phyloP scores from a whole-genome alignment of 2,113 vertebrate species.

The Bostrychus sinensis region DNA sequence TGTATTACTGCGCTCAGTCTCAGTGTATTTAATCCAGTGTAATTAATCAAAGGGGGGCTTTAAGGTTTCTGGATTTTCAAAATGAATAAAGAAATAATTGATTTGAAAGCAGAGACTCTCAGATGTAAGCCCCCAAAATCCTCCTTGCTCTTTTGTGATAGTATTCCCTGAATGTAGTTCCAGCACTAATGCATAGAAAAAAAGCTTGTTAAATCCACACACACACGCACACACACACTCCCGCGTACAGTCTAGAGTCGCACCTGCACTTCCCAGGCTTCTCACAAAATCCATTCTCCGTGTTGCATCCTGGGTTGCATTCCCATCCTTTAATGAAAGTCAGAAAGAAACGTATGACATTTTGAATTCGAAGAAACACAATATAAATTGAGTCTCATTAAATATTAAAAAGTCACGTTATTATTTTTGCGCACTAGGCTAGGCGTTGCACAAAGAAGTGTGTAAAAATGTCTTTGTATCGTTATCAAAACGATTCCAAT shows the following conservation, averaged over 20 bases:
- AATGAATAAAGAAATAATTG: no score
- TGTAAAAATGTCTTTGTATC: conserved; percentile 13
- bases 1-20: no score
- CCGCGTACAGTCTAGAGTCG: no score
- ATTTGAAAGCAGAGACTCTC: no score
- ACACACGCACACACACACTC: no score
- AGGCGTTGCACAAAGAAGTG: not conserved
- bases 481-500: not conserved
- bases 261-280: conserved; percentile 91
- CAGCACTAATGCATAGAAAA: conserved; percentile 22
- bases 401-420: conserved; percentile 16
- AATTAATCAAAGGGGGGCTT: no score
- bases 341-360: conserved; percentile 11
- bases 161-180: no score
- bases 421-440: not conserved
- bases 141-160: no score
- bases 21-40: no score
- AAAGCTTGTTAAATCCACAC: conserved; percentile 14
- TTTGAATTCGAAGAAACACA: conserved; percentile 4
- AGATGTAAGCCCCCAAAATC: no score
- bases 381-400: conserved; percentile 27
- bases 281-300: conserved; percentile 88
- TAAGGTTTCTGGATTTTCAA: no score
- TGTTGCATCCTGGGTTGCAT: conserved; percentile 86
- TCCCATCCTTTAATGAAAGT: conserved; percentile 76